These are phyloP conservation scores for Papilio xuthus DNA, from an alignment of 1,140 invertebrate species.

Conservation along the genomic window DNA sequence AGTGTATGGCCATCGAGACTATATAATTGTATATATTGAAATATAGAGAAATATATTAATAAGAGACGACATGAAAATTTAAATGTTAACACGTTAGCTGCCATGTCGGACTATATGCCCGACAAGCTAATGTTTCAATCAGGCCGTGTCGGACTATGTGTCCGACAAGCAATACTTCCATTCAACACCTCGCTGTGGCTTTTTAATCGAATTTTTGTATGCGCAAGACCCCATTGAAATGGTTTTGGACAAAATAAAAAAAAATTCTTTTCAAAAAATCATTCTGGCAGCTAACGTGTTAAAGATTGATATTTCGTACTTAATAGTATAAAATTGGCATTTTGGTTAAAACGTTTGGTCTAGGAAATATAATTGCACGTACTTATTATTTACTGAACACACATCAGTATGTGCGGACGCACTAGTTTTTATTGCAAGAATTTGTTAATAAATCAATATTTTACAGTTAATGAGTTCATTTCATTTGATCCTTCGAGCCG, in stretches of 20 bases:
- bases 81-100: too few species aligned
- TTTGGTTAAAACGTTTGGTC: too few species aligned
- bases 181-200: too few species aligned
- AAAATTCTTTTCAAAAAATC: too few species aligned
- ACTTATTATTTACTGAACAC: conserved; percentile 53
- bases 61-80: background rate
- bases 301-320: background rate
- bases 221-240: too few species aligned
- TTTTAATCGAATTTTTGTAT: too few species aligned
- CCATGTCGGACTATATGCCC: too few species aligned
- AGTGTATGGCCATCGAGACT: background rate
- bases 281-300: too few species aligned
- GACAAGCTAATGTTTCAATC: too few species aligned
- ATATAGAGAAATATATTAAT: background rate
- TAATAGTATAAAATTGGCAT: conserved; percentile 42
- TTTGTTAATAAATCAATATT: conserved; percentile 54
- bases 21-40: conserved; percentile 7
- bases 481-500: conserved; percentile 48
- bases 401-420: conserved; percentile 52
- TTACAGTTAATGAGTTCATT: conserved; percentile 41
- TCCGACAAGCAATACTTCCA: too few species aligned
- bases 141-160: too few species aligned
- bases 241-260: too few species aligned
- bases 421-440: conserved; percentile 59
- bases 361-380: conserved; percentile 40